Evolutionary conservation across 2,888 invertebrate genomes (phyloP), one percentile per base, ranked within the genome.

Genomic region (Pediacus dermestoides): DNA sequence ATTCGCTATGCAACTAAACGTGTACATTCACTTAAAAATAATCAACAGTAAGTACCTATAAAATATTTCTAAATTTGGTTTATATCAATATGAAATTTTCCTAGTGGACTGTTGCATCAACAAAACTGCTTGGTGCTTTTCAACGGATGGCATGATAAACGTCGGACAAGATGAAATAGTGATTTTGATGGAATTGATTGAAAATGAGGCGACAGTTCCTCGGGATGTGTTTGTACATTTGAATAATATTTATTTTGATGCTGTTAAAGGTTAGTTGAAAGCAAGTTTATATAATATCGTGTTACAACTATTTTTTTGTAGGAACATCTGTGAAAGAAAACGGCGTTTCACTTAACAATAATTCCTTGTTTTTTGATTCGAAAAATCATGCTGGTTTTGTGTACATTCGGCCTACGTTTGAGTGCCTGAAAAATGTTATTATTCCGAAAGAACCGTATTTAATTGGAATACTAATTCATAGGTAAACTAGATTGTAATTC

Each of bases 121-220:
- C 57, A 78, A 78, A 52, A 73, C 73, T 43, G 82, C 82, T 42
- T 87, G 89, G 78, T 85, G 85, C 63, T 82, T 88, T 55, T 79
- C 83, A 12, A 85, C 87, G 0, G 74, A 77, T 50, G 90, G 90
- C 8, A 72, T 90, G 65, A 80, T 81, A 41, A 80, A 81, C 39
- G 87, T 88, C 10, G 88, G 87, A 2, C 89, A 88, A 61, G 88
- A 89, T 61, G 90, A 90, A 70, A 71, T 91, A 11, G 77, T 88
- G 28, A 76, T 88, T 38, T 63, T 89, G 22, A 67, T 90, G 12
- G 87, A 88, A 64, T 70, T 78, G 16, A 72, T 77, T 4, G 78
- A 81, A 2, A 75, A 77, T 35, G 82, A 83, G 55, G 72, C 73
- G 32, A 67, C 64, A 28, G 68, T 80, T 16, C 85, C 87, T 0